A percentile compares a stretch with the other conserved stretches of the same genome.
phyloP scores from a whole-genome alignment of 2,113 vertebrate genomes.

The Boulengeromyrus knoepffleri region DNA sequence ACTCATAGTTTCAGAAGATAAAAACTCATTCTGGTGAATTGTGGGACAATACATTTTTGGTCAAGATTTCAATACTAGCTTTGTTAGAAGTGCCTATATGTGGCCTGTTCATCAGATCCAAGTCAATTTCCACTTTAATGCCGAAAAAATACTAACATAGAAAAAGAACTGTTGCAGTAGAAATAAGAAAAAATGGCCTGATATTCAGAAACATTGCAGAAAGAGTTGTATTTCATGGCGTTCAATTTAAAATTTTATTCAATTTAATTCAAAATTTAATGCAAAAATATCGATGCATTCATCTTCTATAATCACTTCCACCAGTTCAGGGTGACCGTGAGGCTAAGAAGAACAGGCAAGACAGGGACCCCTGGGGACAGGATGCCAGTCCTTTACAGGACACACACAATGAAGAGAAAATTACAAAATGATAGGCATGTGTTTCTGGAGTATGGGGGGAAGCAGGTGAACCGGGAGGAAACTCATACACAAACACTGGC shows the following conservation, averaged over 20 bases:
- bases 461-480: background rate
- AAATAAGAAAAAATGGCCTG: background rate
- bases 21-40: background rate
- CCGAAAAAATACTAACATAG: background rate
- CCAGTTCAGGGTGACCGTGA: background rate
- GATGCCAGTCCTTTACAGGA: background rate
- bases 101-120: background rate
- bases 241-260: background rate
- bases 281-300: background rate
- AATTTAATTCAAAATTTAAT: background rate
- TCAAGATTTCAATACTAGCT: background rate
- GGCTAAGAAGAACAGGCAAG: background rate
- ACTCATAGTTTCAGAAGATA: too few relatives aligned
- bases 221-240: background rate
- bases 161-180: background rate
- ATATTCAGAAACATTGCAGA: background rate
- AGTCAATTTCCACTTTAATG: background rate
- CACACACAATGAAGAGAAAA: background rate
- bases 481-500: background rate
- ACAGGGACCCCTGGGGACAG: background rate
- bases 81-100: background rate
- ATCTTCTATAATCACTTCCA: background rate
- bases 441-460: background rate
- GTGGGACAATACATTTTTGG: background rate
- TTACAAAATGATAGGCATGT: background rate